Conservation (phyloP, 2,797 vertebrate genomes). For the Dromococcyx pavoninus region DNA sequence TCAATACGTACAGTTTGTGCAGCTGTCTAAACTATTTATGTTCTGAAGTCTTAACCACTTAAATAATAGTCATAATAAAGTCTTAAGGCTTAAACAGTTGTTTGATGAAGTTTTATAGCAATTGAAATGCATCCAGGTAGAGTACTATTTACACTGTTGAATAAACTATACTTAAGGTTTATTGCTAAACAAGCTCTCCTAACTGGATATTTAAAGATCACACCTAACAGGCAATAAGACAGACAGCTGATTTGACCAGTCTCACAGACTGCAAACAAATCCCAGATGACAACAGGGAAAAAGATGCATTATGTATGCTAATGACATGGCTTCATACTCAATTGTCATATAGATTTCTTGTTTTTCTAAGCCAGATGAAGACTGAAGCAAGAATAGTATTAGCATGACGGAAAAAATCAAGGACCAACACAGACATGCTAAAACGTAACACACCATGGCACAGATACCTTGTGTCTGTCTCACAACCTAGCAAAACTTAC, state of each 20-base stretch:
- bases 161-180: not conserved
- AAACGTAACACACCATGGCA: not conserved
- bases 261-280: not conserved
- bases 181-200: not conserved
- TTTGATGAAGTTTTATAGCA: not conserved
- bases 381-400: not conserved
- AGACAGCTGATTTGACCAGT: not conserved
- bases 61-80: constrained; percentile 10
- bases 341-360: not conserved
- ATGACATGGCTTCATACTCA: not conserved
- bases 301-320: not conserved
- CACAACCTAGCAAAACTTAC: not conserved
- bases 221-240: not conserved
- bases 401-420: not conserved
- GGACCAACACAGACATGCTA: not conserved
- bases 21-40: constrained; percentile 15
- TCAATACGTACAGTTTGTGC: not conserved
- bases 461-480: fast-evolving
- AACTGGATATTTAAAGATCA: not conserved
- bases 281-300: not conserved
- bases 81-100: not conserved
- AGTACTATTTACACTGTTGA: not conserved
- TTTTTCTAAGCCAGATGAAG: not conserved
- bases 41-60: not conserved
- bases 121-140: not conserved